Evolutionary conservation across 2,113 vertebrate genomes (phyloP), one percentile per base, ranked within the genome.

Genomic region (Dicerorhinus sumatrensis): DNA sequence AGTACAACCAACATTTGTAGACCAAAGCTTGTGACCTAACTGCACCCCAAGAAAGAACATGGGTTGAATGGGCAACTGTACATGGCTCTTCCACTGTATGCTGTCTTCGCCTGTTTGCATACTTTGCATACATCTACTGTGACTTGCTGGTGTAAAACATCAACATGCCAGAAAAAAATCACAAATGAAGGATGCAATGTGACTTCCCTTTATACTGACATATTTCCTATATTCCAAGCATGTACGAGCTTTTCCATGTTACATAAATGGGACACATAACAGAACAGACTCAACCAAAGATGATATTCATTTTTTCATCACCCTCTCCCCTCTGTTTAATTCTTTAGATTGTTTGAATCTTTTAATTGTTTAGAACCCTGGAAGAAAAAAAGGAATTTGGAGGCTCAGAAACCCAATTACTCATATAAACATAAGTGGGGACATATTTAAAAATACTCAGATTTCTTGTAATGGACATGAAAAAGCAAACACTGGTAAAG

Each of bases 101-200:
- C 1, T 13, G 48, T 65, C 21, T 88, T 58, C 14, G 23, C 20
- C 63, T 46, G 6, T 60, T 14, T 84, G 29, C 11, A 60, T 17
- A 65, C 48, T 54, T 36, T 33, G 29, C 8, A 46, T 25, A 4
- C 0, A 94, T 20, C 25, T 54, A 13, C 4, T 65, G 5, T 33
- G 70, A 73, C 56, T 16, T 83, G 73, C 62, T 79, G 54, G 27
- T 58, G 2, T 69, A 84, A 87, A 73, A 91, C 16, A 84, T 87
- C n/a, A 76, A 56, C 25, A n/a, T 23, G 23, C 5, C 10, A 62
- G 42, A 29, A 42, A 42, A 56, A 73, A 70, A 63, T 46, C 58
- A 75, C n/a, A 77, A 36, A n/a, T 12, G 42, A 80, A 87, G 21
- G 9, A 27, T 12, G 6, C 16, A 14, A 12, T 4, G 12, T 27